Evolutionary conservation across 2,888 invertebrate genomes (phyloP).

Genomic region (Tubulanus polymorphus): DNA sequence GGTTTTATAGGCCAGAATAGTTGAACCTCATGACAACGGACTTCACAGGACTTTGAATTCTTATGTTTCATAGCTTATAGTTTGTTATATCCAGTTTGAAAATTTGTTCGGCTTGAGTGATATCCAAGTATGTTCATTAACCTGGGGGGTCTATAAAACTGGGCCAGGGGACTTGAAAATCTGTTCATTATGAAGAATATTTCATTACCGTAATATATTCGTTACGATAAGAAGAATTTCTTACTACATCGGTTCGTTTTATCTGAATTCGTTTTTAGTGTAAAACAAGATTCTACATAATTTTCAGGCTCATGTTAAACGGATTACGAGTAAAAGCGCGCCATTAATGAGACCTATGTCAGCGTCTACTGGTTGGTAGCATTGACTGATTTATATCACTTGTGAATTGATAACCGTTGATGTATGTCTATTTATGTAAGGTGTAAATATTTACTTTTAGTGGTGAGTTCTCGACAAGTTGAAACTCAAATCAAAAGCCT

Average conservation of each 20-base stretch:
- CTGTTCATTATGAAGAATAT: too few species aligned
- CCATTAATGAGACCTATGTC: slow-evolving; percentile 45
- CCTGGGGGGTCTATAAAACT: too few species aligned
- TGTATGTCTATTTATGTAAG: neutral
- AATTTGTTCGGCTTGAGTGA: too few species aligned
- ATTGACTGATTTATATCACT: neutral
- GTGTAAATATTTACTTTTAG: slow-evolving; percentile 21
- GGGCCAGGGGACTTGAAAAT: too few species aligned
- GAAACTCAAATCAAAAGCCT: slow-evolving; percentile 33
- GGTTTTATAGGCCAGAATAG: neutral
- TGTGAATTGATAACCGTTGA: neutral
- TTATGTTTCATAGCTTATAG: too few species aligned
- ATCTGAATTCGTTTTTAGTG: too few species aligned
- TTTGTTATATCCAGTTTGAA: too few species aligned
- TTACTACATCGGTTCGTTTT: too few species aligned
- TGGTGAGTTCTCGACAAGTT: slow-evolving; percentile 37
- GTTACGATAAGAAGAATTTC: too few species aligned
- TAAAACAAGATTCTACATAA: neutral
- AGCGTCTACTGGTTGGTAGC: slow-evolving; percentile 34
- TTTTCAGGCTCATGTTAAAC: slow-evolving; percentile 34
- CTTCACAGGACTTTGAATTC: too few species aligned
- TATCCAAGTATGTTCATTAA: too few species aligned
- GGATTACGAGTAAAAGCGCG: slow-evolving; percentile 22
- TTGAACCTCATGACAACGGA: neutral
- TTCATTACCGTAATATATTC: too few species aligned